Conservation (phyloP, 2,888 invertebrate genomes). For the Cosmia pyralina region DNA sequence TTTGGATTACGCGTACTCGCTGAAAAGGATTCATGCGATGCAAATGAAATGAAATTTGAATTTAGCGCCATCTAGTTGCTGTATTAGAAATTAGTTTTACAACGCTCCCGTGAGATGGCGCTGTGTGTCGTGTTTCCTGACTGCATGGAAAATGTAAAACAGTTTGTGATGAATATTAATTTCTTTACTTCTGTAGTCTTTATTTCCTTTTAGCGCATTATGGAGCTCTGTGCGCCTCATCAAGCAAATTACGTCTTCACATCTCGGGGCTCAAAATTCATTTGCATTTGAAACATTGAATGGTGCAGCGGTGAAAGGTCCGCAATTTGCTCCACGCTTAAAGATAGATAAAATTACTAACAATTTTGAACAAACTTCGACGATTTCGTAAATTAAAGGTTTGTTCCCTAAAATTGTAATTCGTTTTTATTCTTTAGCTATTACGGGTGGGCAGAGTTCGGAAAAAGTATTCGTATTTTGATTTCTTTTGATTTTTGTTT, state of each 20-base stretch:
- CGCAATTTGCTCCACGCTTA: conserved; percentile 62
- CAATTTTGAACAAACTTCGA: conserved; percentile 57
- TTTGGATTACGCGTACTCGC: conserved; percentile 36
- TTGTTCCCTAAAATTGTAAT: conserved; percentile 29
- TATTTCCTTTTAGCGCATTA: conserved; percentile 69
- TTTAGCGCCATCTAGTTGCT: conserved; percentile 67
- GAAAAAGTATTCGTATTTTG: not conserved
- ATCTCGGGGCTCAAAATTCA: conserved; percentile 68
- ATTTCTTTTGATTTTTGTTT: not conserved
- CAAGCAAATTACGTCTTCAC: conserved; percentile 75
- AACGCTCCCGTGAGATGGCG: conserved; percentile 66
- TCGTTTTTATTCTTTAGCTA: not conserved
- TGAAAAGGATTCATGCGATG: conserved; percentile 51
- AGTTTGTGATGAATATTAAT: conserved; percentile 74
- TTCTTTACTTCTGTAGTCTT: conserved; percentile 65
- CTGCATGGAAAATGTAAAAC: conserved; percentile 56
- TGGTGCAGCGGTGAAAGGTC: conserved; percentile 69
- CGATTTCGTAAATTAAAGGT: conserved; percentile 51
- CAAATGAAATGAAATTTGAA: conserved; percentile 41
- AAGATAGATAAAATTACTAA: conserved; percentile 54
- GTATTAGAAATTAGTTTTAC: conserved; percentile 34
- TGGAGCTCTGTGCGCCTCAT: conserved; percentile 69
- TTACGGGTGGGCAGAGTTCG: not conserved
- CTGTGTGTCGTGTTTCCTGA: conserved; percentile 39
- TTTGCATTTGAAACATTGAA: conserved; percentile 78